Conservation (phyloP, 1,140 invertebrate genomes). For the Nymphalis io region DNA sequence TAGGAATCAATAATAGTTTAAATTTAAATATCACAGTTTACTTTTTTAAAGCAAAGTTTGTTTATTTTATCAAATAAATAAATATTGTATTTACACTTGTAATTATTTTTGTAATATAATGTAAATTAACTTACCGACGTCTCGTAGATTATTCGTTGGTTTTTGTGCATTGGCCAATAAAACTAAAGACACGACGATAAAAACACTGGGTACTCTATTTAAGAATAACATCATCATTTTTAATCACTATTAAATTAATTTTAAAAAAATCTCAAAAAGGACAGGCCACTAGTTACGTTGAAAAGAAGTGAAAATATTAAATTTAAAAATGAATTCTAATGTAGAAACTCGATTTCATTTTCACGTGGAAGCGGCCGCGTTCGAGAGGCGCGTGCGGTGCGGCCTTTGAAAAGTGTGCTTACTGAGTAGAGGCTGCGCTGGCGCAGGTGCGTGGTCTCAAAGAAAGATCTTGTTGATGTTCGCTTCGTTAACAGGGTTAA, state of each 20-base stretch:
- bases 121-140: conserved; percentile 61
- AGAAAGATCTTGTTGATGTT: conserved; percentile 45
- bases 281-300: conserved; percentile 33
- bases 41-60: too few species aligned
- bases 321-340: conserved; percentile 51
- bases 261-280: conserved; percentile 36
- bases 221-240: conserved; percentile 59
- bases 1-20: neutral
- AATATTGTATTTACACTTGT: too few species aligned
- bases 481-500: conserved; percentile 11
- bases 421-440: conserved; percentile 62
- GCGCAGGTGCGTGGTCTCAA: conserved; percentile 57
- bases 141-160: conserved; percentile 60
- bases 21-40: neutral
- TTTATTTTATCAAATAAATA: too few species aligned
- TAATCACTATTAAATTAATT: conserved; percentile 20
- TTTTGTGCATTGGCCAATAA: conserved; percentile 69
- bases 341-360: conserved; percentile 70
- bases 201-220: conserved; percentile 63
- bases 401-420: conserved; percentile 59
- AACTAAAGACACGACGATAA: conserved; percentile 62
- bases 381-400: conserved; percentile 60
- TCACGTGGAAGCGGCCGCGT: conserved; percentile 54
- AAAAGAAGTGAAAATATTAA: conserved; percentile 32
- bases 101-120: neutral